A percentile compares a stretch with the other conserved stretches of the same genome.
Conservation (phyloP, 2,797 vertebrate genomes). For the Lagodon rhomboides region DNA sequence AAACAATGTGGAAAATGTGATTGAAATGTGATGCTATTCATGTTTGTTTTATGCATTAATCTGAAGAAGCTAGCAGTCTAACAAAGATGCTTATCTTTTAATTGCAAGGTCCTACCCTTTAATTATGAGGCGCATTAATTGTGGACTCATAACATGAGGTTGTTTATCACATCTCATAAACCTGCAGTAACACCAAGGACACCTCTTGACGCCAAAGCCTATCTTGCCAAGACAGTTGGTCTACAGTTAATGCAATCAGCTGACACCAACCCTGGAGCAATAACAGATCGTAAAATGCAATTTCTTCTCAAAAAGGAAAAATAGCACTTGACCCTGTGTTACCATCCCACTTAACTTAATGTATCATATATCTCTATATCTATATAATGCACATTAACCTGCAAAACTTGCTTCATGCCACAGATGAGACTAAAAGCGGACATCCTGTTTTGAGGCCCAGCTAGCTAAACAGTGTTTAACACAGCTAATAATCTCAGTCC, state of each 20-base stretch:
- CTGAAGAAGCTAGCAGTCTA: not conserved
- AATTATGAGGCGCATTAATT: not conserved
- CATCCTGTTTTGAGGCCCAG: slow-evolving; percentile 33
- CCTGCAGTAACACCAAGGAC: not conserved
- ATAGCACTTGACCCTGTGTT: not conserved
- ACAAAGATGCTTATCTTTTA: not conserved
- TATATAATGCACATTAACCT: slow-evolving; percentile 6
- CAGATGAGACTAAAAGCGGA: slow-evolving; percentile 18
- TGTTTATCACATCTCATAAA: slow-evolving; percentile 22
- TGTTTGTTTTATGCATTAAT: not conserved
- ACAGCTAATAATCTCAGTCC: slow-evolving; percentile 74
- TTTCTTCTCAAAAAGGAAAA: not conserved
- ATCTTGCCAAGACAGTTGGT: not conserved
- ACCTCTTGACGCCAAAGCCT: not conserved
- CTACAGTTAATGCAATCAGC: not conserved
- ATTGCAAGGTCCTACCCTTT: not conserved
- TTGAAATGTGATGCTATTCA: not conserved
- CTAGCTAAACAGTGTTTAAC: slow-evolving; percentile 64
- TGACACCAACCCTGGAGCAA: not conserved
- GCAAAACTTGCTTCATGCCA: not conserved
- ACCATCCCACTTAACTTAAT: slow-evolving; percentile 11
- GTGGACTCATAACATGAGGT: slow-evolving; percentile 11
- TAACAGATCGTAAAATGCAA: not conserved
- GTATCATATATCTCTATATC: not conserved
- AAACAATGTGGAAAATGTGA: not conserved